Base-by-base conservation (phyloP, 2,888 invertebrate genomes). In the Eurytoma californica region DNA sequence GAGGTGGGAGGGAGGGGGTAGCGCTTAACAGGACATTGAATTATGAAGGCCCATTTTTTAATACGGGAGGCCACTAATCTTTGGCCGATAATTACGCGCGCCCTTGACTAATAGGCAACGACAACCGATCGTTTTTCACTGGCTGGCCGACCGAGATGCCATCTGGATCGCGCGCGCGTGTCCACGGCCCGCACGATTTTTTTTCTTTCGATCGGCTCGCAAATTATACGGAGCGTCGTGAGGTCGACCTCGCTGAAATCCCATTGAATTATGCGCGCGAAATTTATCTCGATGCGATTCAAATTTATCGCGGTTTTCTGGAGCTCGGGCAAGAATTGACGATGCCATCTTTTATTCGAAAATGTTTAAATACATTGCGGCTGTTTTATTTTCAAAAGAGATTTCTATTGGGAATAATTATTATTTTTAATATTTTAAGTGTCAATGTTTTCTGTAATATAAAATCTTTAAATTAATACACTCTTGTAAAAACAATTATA, bases 21-120 rank as follows among this genome's bases (percentile, higher is more conserved):
- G 18, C 3, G 18, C 60, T 28, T 72, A 72, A 72, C 77, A 67
- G 60, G 68, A 49, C 57, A 28, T 14, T 78, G 78, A 78, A 47
- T 78, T 73, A 78, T 69, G 73, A 49, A 47, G 39, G 47, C 9
- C 18, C 28, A 76, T 63, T 30, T 66, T 66, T 82, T 77, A 84
- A 83, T 80, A 68, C 79, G 80, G 82, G 78, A 80, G 77, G 69
- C 70, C 69, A 77, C 81, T 80, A 79, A 80, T 75, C 81, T 65
- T 65, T 66, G 74, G 66, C 55, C 82, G 81, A 83, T 82, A 83
- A 84, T 83, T 83, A 82, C 78, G 77, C 81, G 80, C 68, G 67
- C 49, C 79, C 81, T 83, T 82, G 83, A 82, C 83, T 84, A 83
- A 84, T 82, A 83, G 80, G 77, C 79, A 80, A 82, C 80, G 83